Base-by-base conservation (phyloP, 1,140 invertebrate species). In the Stenopsyche tienmushanensis region DNA sequence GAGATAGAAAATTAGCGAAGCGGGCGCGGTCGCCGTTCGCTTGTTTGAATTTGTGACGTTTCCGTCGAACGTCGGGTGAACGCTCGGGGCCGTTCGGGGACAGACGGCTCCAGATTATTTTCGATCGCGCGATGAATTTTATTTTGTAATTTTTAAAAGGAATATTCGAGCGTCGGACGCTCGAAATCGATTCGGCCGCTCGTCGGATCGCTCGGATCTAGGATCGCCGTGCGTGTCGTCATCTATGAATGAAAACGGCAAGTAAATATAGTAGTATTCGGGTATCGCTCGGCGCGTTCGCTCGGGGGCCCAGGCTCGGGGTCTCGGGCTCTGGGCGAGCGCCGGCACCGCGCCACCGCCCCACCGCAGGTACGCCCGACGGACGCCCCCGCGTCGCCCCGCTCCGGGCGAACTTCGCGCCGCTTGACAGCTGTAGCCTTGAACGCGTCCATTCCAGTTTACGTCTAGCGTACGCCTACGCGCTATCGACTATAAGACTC, bases 221-320 rank as follows among this genome's bases (percentile, higher is more conserved):
- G 21, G 58, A 23, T 41, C 18, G 58, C 17, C 7, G 23, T 44
- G 45, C 44, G 58, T 25, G 23, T 3, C 5, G 54, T 57, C 44
- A 15, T 47, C 57, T 47, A 57, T 57, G 54, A 57, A 57, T 57
- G 54, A 57, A 57, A 23, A 7, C 13, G 54, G 54, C 54, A 57
- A 57, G 54, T 57, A 39, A 57, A 57, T 57, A 57, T 18, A 39
- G 17, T 39, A 55, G 53, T 39, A 21, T 29, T 25, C 13, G 20
- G 21, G 57, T 10, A 5, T 21, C 25, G 42, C 13, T 13, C 57
- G 44, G 42, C 17, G 23, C 42, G 57, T 13, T 7, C 55, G 53
- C 10, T 20, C n/a, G n/a, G n/a, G n/a, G n/a, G n/a, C 5, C 10
- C 17, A 5, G 44, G 7, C 44, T 17, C 26, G 17, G 34, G 25